A percentile compares a stretch with the other conserved stretches of the same genome.
phyloP scores from a whole-genome alignment of 1,140 invertebrate species.

The Gonioctena quinquepunctata region DNA sequence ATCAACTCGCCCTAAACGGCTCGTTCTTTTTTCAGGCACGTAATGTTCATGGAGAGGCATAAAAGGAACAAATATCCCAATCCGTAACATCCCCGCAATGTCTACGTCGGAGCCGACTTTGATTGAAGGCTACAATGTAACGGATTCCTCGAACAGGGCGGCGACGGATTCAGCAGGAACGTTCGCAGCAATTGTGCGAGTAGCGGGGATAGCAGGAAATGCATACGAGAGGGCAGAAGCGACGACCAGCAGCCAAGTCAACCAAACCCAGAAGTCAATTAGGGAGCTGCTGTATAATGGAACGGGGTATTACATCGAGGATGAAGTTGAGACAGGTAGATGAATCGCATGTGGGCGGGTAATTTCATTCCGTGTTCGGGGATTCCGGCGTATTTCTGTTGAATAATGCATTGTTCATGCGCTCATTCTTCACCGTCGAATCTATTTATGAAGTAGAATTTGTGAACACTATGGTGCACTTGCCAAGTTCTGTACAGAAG shows the following conservation, averaged over 20 bases:
- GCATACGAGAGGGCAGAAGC: background rate
- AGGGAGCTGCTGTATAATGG: slow-evolving; percentile 40
- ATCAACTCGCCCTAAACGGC: background rate
- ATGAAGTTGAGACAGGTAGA: slow-evolving; percentile 47
- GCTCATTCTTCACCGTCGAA: too few relatives aligned
- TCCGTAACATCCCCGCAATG: background rate
- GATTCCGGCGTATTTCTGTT: too few relatives aligned
- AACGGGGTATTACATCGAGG: slow-evolving; percentile 51
- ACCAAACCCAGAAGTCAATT: slow-evolving; percentile 37
- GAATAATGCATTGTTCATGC: too few relatives aligned
- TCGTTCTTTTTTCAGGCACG: background rate
- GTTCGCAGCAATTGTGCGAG: background rate
- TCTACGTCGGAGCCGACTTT: background rate
- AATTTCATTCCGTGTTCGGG: too few relatives aligned
- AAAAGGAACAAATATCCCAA: background rate
- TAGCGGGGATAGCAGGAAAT: background rate
- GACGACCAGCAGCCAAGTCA: background rate
- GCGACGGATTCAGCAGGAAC: background rate
- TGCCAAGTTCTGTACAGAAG: too few relatives aligned
- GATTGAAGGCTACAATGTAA: background rate
- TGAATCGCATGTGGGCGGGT: background rate
- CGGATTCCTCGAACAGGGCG: background rate
- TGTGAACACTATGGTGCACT: too few relatives aligned
- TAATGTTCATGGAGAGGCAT: background rate
- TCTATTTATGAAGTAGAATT: too few relatives aligned